Evolutionary conservation across 2,113 vertebrate genomes (phyloP).

Genomic region (Sylvietta virens): DNA sequence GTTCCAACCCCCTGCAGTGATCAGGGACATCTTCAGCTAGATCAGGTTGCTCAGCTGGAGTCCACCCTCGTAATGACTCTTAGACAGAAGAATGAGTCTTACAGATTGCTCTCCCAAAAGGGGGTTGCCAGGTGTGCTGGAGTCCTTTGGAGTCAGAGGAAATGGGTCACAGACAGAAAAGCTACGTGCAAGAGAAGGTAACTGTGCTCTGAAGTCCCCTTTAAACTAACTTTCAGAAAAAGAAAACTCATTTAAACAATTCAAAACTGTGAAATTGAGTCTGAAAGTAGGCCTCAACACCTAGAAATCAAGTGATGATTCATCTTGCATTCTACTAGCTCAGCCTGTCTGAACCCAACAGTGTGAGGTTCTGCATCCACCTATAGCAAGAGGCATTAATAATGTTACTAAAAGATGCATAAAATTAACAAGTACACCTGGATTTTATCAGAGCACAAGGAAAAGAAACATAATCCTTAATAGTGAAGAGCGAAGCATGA

Average conservation of each 20-base stretch:
- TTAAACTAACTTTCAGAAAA: background rate
- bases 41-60: background rate
- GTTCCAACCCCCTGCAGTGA: background rate
- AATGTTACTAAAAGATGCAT: background rate
- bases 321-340: background rate
- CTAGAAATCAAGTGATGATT: background rate
- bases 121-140: background rate
- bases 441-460: background rate
- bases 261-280: background rate
- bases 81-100: background rate
- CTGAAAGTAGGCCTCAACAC: background rate
- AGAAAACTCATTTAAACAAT: background rate
- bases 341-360: background rate
- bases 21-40: background rate
- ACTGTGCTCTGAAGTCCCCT: background rate
- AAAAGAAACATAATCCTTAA: background rate
- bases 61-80: background rate
- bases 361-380: background rate
- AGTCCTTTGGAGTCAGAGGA: background rate
- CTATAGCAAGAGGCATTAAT: background rate
- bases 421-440: background rate
- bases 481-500: accelerated
- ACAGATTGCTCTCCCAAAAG: background rate
- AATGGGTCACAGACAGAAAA: background rate
- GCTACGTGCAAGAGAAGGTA: background rate